Evolutionary conservation across 1,140 invertebrate genomes (phyloP), one percentile per base, ranked within the genome.

Genomic region (Zaprionus gabonicus): DNA sequence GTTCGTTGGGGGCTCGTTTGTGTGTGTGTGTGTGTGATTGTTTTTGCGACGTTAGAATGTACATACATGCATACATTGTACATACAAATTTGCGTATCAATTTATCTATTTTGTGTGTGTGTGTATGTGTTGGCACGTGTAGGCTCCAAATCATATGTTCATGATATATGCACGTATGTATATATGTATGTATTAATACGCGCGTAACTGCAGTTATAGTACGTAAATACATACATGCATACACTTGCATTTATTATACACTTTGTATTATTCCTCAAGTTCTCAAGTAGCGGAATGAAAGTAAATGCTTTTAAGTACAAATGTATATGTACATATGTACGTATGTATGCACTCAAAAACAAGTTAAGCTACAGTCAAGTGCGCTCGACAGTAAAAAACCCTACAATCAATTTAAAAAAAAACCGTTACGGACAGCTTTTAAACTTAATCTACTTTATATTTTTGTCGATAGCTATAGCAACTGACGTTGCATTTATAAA

Each of bases 1-100:
- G 68, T 59, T 75, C 56, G 71, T 49, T 70, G 76, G 76, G 65
- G 76, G 71, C 70, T 73, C 51, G 71, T 23, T 78, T 55, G 25
- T 41, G 15, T 71, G 34, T 73, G 31, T 73, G 31, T 56, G 31
- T 57, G 51, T 68, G 27, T 56, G 36, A 57, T 68, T 71, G 38
- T 71, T 74, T 69, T 74, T 75, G 62, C 60, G 67, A 53, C 73
- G 67, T 69, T 74, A 23, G 15, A 31, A 59, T n/a, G 23, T 4
- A 49, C 17, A 60, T 15, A 64, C 31, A 10, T 5, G 27, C 27
- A 27, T 27, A 27, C 27, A 4, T 25, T 59, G 58, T 44, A 46
- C 13, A 31, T 64, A 27, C 13, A 31, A 44, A 36, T 38, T 25
- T 49, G 34, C 15, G 13, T 46, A 55, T n/a, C 36, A 25, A 53